These are phyloP conservation scores for Seira sanloemensis DNA, from an alignment of 2,888 invertebrate genomes.

Conservation along the genomic window DNA sequence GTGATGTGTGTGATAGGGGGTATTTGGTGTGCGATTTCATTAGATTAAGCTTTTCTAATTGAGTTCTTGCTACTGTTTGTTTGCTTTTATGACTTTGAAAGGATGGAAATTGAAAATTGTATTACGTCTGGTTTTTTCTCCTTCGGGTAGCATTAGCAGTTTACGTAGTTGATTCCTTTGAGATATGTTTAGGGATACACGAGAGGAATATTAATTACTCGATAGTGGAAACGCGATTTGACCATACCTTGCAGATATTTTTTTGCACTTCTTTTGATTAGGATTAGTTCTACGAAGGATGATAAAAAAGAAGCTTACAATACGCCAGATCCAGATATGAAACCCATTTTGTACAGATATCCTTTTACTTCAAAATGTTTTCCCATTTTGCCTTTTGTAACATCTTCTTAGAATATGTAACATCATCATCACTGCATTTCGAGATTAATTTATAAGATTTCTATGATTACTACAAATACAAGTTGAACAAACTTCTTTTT, in stretches of 20 bases:
- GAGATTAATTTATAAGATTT: neutral
- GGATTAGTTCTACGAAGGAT: too few relatives aligned
- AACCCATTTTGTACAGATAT: neutral
- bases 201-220: slow-evolving; percentile 36
- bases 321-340: too few relatives aligned
- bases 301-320: too few relatives aligned
- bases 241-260: neutral
- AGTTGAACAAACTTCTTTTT: neutral
- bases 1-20: neutral
- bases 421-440: neutral
- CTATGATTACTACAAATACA: neutral
- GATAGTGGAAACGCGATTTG: neutral
- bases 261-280: too few relatives aligned
- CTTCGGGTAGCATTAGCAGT: neutral
- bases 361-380: neutral
- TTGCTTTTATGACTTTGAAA: slow-evolving; percentile 51
- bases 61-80: slow-evolving; percentile 64
- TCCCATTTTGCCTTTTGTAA: neutral
- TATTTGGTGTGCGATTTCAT: slow-evolving; percentile 61
- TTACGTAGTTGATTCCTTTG: too few relatives aligned
- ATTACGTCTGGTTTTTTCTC: neutral
- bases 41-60: slow-evolving; percentile 63
- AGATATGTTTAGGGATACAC: neutral
- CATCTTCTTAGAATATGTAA: too few relatives aligned
- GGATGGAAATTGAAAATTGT: slow-evolving; percentile 51